Base-by-base conservation (phyloP, 2,888 invertebrate genomes). In the Pterobdella sp. region DNA sequence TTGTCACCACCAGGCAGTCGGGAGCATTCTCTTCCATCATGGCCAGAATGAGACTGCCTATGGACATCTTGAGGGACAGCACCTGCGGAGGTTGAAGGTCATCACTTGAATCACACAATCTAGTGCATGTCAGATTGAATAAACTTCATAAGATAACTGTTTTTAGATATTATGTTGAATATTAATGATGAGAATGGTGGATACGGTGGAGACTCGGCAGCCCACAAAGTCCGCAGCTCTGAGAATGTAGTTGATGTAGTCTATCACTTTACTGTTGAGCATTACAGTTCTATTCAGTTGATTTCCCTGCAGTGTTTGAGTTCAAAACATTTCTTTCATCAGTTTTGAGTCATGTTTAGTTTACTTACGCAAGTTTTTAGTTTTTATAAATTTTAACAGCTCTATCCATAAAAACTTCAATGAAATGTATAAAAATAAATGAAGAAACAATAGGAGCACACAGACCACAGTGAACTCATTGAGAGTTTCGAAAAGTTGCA, bases 161-260 rank as follows among this genome's bases (percentile, higher is more conserved):
- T n/a, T n/a, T n/a, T n/a, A n/a, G n/a, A n/a, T n/a, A n/a, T n/a
- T n/a, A n/a, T 42, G 49, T 42, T 42, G 22, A 42, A 42, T 14
- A 42, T 42, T 22, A 42, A 32, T 14, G 52, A 29, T 4, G 22
- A 42, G 22, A 42, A 22, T 42, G 49, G 22, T 14, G 7, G 29
- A 10, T 65, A 82, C 82, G 80, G 82, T 81, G 64, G 82, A 81
- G 34, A 77, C 78, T 10, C 78, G 75, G 77, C 83, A 83, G 74
- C 80, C 78, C 37, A 79, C 79, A 75, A 82, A 83, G 72, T 83
- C 82, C 10, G 81, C 82, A 35, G 82, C 81, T 68, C 83, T 77
- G 75, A 84, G 78, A 72, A 84, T 83, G 76, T 82, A 83, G 77
- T 84, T 84, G 78, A 84, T 82, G 78, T 82, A 84, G 77, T 84